Base-by-base conservation (phyloP, 2,113 vertebrate genomes). In the Jacana jacana region DNA sequence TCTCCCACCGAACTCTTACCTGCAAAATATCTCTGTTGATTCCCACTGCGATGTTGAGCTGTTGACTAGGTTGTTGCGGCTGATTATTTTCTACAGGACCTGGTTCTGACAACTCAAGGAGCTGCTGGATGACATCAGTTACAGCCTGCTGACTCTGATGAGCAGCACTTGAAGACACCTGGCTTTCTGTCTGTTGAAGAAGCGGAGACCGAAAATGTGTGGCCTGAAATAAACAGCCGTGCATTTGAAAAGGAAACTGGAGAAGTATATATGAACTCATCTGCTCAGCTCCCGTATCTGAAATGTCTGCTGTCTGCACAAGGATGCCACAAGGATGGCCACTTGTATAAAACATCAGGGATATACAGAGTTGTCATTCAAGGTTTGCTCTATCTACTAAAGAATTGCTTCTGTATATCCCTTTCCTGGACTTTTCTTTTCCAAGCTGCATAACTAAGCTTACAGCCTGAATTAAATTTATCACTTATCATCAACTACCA, bases 21-120 rank as follows among this genome's bases (percentile, higher is more conserved):
- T 99, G 99, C 35, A 99, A 96, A 96, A 99, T 99, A 97, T 99
- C 99, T 97, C 99, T 99, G 94, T 98, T 99, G 94, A 99, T 98
- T 73, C 98, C 98, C 48, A 99, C 98, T 17, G 99, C 98, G 97
- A 99, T 99, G 95, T 97, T 96, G 33, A 99, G 98, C 14, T 98
- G 97, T 23, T 98, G 99, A 86, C 98, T 98, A 17, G 98, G 89
- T 46, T 98, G 98, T 11, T 98, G 98, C 17, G 98, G 95, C 51
- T 98, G 99, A n/a, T 96, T 95, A 11, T 98, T 96, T 95, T 99
- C 99, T 51, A 98, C 98, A 2, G 98, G 98, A 93, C 99, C 98
- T 22, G 99, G 99, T 94, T 99, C 99, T 1, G 99, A 99, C 61
- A 99, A 98, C 93, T 99, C 99, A 51, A 99, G 97, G 58, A 99